These are phyloP conservation scores for Cebidichthys violaceus DNA, from an alignment of 2,113 vertebrate genomes.

Conservation along the genomic window DNA sequence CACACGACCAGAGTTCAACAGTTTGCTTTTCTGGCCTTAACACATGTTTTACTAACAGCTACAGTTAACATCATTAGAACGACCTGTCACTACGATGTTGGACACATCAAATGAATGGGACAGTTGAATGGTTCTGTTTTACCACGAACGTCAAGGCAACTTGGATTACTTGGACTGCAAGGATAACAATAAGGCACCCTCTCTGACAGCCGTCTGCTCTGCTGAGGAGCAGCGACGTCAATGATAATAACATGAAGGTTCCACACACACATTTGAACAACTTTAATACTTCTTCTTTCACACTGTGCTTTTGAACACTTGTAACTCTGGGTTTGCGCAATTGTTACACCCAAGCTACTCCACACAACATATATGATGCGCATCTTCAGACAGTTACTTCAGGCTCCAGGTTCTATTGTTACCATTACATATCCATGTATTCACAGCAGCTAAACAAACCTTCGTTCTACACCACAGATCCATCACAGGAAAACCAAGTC, in stretches of 20 bases:
- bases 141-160: slow-evolving; percentile 75
- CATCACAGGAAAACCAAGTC: slow-evolving; percentile 2
- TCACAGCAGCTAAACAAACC: slow-evolving; percentile 52
- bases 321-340: slow-evolving; percentile 28
- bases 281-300: slow-evolving; percentile 54
- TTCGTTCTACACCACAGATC: slow-evolving; percentile 43
- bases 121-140: slow-evolving; percentile 25
- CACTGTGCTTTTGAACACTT: slow-evolving; percentile 57
- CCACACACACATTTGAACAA: slow-evolving; percentile 26
- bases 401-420: slow-evolving; percentile 15
- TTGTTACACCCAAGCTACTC: background rate
- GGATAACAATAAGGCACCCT: slow-evolving; percentile 78
- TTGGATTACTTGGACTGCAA: slow-evolving; percentile 65
- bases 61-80: slow-evolving; percentile 6
- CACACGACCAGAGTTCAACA: slow-evolving; percentile 48
- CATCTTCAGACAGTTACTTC: slow-evolving; percentile 20
- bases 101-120: slow-evolving; percentile 36
- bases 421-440: background rate
- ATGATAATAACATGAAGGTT: slow-evolving; percentile 7
- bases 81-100: background rate
- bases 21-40: slow-evolving; percentile 28
- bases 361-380: background rate
- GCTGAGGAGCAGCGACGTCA: slow-evolving; percentile 45
- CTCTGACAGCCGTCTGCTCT: slow-evolving; percentile 32
- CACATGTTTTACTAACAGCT: slow-evolving; percentile 1